Evolutionary conservation across 2,888 invertebrate genomes (phyloP), one percentile per base, ranked within the genome.

Genomic region (Smittia aterrima): DNA sequence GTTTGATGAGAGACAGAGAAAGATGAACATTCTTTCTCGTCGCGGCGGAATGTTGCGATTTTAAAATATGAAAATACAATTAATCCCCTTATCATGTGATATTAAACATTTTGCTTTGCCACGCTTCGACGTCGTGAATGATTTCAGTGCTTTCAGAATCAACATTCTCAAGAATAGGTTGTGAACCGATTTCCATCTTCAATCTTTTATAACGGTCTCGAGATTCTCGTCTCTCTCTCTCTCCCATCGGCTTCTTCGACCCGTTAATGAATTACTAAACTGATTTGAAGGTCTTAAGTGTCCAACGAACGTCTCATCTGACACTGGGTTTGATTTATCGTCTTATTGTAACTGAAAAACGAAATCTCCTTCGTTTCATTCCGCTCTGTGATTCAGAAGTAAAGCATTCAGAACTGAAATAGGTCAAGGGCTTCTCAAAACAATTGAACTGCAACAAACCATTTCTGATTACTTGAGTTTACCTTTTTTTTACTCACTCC

Each of bases 51-150:
- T 58, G 58, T 20, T 58, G 22, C 18, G 47, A 4, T 13, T 47
- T 47, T 13, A 47, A 47, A 47, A 47, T 47, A 47, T 47, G 7
- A 47, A 47, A 47, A 47, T 13, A 47, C 47, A 47, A 47, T 47
- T 47, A 47, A 47, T 47, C 47, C 47, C 18, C 58, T 58, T 58
- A 58, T 58, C 58, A 58, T 58, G 58, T 58, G 58, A 58, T 18
- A 58, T 58, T 22, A 58, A 58, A 58, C 58, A 58, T 58, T 58
- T 22, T 22, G 18, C 58, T 4, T 13, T 2, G 11, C 47, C 1
- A n/a, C 47, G 47, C 47, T 47, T 47, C 16, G 16, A 58, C 58
- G 18, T 7, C 47, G 13, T 16, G 9, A 38, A 38, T 47, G 47
- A 47, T 47, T 47, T 47, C n/a, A 47, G n/a, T 47, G 47, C 47